Conservation (phyloP, 2,888 invertebrate species). For the Drosophila phalerata region DNA sequence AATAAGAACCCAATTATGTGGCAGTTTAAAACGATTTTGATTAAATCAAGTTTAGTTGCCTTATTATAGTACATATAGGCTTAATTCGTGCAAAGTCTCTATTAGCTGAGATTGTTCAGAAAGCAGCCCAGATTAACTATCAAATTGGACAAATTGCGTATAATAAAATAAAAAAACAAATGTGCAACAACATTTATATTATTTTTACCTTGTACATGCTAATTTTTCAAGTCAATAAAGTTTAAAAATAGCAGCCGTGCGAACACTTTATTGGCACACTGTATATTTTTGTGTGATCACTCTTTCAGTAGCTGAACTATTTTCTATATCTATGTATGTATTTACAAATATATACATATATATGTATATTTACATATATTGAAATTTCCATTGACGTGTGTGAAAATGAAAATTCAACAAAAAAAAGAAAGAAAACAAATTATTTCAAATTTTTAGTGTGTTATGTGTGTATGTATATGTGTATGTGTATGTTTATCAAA, state of each 20-base stretch:
- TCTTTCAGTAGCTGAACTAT: slow-evolving; percentile 56
- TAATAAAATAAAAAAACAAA: slow-evolving; percentile 33
- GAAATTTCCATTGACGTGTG: slow-evolving; percentile 60
- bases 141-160: slow-evolving; percentile 30
- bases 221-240: slow-evolving; percentile 53
- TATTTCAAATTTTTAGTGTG: slow-evolving; percentile 28
- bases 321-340: slow-evolving; percentile 12
- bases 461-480: slow-evolving; percentile 19
- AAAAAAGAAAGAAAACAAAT: slow-evolving; percentile 19
- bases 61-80: background rate
- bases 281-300: slow-evolving; percentile 44
- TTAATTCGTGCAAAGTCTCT: slow-evolving; percentile 15
- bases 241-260: slow-evolving; percentile 50
- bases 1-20: background rate
- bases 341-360: background rate
- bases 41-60: background rate
- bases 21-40: too few relatives aligned
- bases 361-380: slow-evolving; percentile 29
- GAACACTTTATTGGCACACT: slow-evolving; percentile 48
- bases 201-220: slow-evolving; percentile 47
- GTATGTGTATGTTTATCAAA: slow-evolving; percentile 43
- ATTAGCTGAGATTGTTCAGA: slow-evolving; percentile 12
- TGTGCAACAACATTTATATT: slow-evolving; percentile 35
- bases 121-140: slow-evolving; percentile 17
- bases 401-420: slow-evolving; percentile 68